These are phyloP conservation scores for Diachasmimorpha longicaudata DNA, from an alignment of 1,140 invertebrate genomes.

Conservation along the genomic window DNA sequence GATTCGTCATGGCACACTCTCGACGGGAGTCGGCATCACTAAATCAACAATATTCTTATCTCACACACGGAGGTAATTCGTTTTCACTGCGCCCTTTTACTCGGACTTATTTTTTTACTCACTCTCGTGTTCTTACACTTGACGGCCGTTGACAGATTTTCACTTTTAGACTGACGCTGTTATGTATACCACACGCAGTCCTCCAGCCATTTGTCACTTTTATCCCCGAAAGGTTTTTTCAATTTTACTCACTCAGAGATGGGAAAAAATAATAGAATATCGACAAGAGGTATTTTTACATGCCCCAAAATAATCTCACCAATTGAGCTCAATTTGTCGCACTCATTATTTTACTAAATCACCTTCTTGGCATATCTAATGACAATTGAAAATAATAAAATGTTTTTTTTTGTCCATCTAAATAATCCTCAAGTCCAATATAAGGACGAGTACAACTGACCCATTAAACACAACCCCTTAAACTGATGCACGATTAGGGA, in stretches of 20 bases:
- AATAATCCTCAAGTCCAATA: neutral
- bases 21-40: constrained; percentile 24
- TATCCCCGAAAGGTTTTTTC: constrained; percentile 1
- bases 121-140: neutral
- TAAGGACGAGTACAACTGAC: neutral
- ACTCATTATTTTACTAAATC: too few species aligned
- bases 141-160: neutral
- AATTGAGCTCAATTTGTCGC: too few species aligned
- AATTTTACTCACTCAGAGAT: neutral
- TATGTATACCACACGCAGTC: neutral
- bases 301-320: too few species aligned
- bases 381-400: too few species aligned
- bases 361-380: too few species aligned
- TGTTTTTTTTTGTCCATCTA: constrained; percentile 22
- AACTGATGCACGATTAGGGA: neutral
- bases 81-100: neutral
- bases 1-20: constrained; percentile 29
- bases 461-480: neutral
- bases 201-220: constrained; percentile 14
- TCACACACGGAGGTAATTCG: constrained; percentile 10
- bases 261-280: neutral
- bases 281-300: too few species aligned
- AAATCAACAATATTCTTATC: constrained; percentile 32
- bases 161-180: neutral
- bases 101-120: neutral